phyloP scores from a whole-genome alignment of 2,888 invertebrate genomes.

The Drosophila nr. perissopoda region DNA sequence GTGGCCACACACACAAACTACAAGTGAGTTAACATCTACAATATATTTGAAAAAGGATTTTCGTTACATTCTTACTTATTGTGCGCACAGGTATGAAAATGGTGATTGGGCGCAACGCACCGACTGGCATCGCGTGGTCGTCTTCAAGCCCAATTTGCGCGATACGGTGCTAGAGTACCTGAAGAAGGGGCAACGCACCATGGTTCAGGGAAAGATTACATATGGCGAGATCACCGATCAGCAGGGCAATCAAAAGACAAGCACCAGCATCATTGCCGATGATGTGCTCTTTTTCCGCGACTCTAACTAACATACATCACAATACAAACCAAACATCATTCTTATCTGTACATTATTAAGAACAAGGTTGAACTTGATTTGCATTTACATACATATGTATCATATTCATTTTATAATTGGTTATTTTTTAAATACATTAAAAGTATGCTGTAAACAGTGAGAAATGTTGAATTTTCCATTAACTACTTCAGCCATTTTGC shows the following conservation, averaged over 20 bases:
- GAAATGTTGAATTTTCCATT: not conserved
- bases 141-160: conserved; percentile 93
- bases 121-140: conserved; percentile 95
- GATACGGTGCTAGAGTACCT: conserved; percentile 92
- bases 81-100: conserved; percentile 86
- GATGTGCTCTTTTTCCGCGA: conserved; percentile 93
- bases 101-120: conserved; percentile 94
- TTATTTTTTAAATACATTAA: conserved; percentile 9
- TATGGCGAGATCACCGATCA: conserved; percentile 94
- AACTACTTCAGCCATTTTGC: conserved; percentile 6
- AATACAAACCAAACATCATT: conserved; percentile 17
- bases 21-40: conserved; percentile 85
- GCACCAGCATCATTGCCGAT: conserved; percentile 94
- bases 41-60: not conserved
- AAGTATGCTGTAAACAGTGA: not conserved
- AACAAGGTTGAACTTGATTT: conserved; percentile 60
- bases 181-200: conserved; percentile 94
- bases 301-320: conserved; percentile 50
- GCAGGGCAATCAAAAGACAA: conserved; percentile 89
- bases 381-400: conserved; percentile 59
- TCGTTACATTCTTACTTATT: not conserved
- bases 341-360: conserved; percentile 52
- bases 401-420: conserved; percentile 28
- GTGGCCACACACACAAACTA: conserved; percentile 95
- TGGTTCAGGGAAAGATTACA: conserved; percentile 92